Base-by-base conservation (phyloP, 2,888 invertebrate species). In the Drymonia ruficornis region DNA sequence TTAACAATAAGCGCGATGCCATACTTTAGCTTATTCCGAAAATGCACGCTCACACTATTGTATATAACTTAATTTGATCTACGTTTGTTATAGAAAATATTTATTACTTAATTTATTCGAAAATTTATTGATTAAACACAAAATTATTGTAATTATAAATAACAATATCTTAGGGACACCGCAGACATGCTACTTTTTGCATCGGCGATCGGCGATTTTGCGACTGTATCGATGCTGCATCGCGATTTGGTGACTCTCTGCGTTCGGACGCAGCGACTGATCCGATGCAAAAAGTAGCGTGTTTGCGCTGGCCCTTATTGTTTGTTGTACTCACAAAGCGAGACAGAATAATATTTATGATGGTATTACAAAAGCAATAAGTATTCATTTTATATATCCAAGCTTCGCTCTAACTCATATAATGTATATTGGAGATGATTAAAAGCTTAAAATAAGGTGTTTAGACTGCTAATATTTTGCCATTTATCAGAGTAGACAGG, bases 41-140 rank as follows among this genome's bases (percentile, higher is more conserved):
- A n/a, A 36, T 1, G 1, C 11, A 18, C 18, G 2, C 18, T 18
- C 18, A 9, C 11, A 18, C 18, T 56, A 58, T 48, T 69, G 55
- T 60, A 62, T 53, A 67, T 52, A 59, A 57, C 49, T 61, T n/a
- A 3, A n/a, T 38, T 38, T 38, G n/a, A 38, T 67, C 68, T 60
- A 53, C 53, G 55, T 57, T 50, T 51, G 48, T 47, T 47, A 50
- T 50, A 31, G 55, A 34, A 31, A 52, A 29, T 18, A 36, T 13
- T 36, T 36, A 36, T 36, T 36, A 61, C 54, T 56, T 57, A 59
- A 59, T 59, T 16, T 16, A 40, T 15, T 9, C 2, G 5, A 15
- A 38, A 11, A 38, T n/a, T n/a, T n/a, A n/a, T n/a, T n/a, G 8
- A n/a, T 1, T 15, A 1, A n/a, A 38, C 23, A 15, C 4, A 38